Evolutionary conservation across 2,797 vertebrate species (phyloP), one percentile per base, ranked within the genome.

Genomic region (Paguma larvata): DNA sequence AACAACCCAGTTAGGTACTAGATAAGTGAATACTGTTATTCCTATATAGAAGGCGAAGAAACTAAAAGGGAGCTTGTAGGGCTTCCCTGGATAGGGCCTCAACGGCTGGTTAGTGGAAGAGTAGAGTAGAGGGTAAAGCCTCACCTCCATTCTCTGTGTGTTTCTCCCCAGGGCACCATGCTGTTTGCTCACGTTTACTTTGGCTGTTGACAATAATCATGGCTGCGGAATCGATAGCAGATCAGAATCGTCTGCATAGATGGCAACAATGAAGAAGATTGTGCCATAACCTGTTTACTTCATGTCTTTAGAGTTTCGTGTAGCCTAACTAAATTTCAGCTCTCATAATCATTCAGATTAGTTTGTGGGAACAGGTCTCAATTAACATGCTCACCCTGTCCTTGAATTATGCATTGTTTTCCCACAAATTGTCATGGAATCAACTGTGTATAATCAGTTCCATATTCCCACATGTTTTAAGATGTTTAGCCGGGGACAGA

Each of bases 381-480:
- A 19, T 73, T 30, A 89, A 84, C 46, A 72, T 72, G 56, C 23
- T 89, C 48, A 94, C 80, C 11, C 3, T 30, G 34, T n/a, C 30
- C 38, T 38, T 96, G 73, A 67, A 89, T 59, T 89, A 41, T 18
- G 27, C 1, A n/a, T 5, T 83, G 30, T 78, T 94, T 93, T 25
- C 27, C 65, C 23, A 68, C 1, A 14, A 87, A 68, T 9, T 65
- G 59, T 68, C 63, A 89, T 80, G 19, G 14, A 91, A 85, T 91
- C 87, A 88, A 70, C 21, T 91, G 62, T 78, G 1, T 70, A 48
- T 73, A 5, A 77, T 73, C 34, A 63, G 32, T 62, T 87, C 19
- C n/a, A 59, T 53, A 72, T 82, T 96, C 85, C 25, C 41, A 34
- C 5, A 32, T 68, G 87, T 93, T 97, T 85, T 32, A 96, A 84